These are phyloP conservation scores for Drosophila sordidula DNA, from an alignment of 2,888 invertebrate species.

Conservation along the genomic window DNA sequence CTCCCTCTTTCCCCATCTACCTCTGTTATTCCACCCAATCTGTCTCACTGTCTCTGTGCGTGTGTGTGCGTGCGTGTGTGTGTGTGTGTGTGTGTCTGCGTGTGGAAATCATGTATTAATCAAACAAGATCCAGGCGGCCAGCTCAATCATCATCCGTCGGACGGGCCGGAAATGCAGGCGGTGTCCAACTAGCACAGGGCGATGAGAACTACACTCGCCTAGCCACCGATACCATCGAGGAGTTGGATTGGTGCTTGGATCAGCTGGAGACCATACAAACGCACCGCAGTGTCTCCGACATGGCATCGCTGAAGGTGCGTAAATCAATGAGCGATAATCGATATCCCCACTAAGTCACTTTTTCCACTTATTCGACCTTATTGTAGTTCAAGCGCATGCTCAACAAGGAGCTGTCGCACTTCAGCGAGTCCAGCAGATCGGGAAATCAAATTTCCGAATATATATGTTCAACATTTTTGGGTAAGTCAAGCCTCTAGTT, in stretches of 20 bases:
- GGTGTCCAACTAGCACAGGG: slow-evolving; percentile 86
- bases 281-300: slow-evolving; percentile 99
- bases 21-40: slow-evolving; percentile 8
- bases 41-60: slow-evolving; percentile 19
- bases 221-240: slow-evolving; percentile 98
- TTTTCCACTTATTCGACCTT: slow-evolving; percentile 33
- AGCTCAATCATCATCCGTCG: slow-evolving; percentile 83
- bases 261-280: slow-evolving; percentile 99
- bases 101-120: slow-evolving; percentile 81
- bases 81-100: slow-evolving; percentile 50
- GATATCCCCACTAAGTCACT: background rate
- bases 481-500: slow-evolving; percentile 88
- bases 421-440: slow-evolving; percentile 99
- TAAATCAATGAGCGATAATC: background rate
- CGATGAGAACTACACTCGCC: slow-evolving; percentile 96
- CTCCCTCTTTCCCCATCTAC: slow-evolving; percentile 1
- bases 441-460: slow-evolving; percentile 99
- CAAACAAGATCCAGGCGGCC: slow-evolving; percentile 85
- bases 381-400: slow-evolving; percentile 99
- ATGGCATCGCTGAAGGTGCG: slow-evolving; percentile 99
- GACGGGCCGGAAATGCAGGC: slow-evolving; percentile 71
- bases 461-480: slow-evolving; percentile 99
- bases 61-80: slow-evolving; percentile 48
- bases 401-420: slow-evolving; percentile 99
- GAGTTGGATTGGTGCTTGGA: slow-evolving; percentile 99